Conservation (phyloP, 2,113 vertebrate genomes). For the Octodon degus region DNA sequence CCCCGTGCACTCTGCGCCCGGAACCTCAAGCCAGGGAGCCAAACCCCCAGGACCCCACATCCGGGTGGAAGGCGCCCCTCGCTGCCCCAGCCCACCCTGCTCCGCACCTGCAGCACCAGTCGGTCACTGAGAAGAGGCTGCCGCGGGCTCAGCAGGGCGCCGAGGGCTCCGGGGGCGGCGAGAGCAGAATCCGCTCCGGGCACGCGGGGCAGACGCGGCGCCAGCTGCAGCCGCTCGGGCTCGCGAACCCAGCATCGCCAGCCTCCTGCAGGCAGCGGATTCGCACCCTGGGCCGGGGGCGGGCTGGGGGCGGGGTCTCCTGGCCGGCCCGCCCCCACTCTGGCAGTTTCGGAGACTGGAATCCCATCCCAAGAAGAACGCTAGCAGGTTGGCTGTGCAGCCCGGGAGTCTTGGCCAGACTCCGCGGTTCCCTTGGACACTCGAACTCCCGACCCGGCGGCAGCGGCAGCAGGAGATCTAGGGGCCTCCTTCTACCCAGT, state of each 20-base stretch:
- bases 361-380: background rate
- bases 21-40: constrained; percentile 41
- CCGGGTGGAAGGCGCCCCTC: background rate
- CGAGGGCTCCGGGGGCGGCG: constrained; percentile 69
- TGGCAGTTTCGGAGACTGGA: constrained; percentile 23
- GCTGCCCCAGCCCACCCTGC: background rate
- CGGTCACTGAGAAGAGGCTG: constrained; percentile 68
- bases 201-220: constrained; percentile 78
- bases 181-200: constrained; percentile 73
- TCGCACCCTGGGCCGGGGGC: constrained; percentile 82
- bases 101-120: constrained; percentile 80
- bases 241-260: constrained; percentile 82
- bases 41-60: background rate
- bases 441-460: background rate
- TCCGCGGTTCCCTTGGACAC: background rate
- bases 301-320: constrained; percentile 78
- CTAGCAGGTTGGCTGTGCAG: background rate
- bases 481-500: background rate
- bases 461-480: fast-evolving
- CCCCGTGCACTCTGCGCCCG: background rate
- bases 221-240: constrained; percentile 81
- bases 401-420: background rate
- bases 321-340: constrained; percentile 61
- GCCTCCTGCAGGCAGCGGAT: constrained; percentile 75
- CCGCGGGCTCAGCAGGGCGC: constrained; percentile 57